Base-by-base conservation (phyloP, 2,113 vertebrate species). In the Tympanuchus pallidicinctus region DNA sequence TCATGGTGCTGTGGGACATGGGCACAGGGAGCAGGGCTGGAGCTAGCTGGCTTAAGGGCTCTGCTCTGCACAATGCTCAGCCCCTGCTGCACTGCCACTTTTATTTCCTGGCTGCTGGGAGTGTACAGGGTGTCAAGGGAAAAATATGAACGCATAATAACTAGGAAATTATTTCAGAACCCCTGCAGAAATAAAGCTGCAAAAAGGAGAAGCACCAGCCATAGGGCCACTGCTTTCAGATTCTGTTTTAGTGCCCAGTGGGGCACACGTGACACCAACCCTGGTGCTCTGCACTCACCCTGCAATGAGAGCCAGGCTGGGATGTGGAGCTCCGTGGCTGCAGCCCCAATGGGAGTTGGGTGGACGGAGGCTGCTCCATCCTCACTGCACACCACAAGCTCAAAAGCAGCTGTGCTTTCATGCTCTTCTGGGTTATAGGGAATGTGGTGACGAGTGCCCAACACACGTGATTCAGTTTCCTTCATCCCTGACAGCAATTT, bases 41-140 rank as follows among this genome's bases (percentile, higher is more conserved):
- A 75, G 93, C 80, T 61, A 40, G n/a, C 45, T 11, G 40, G 22
- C 72, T 92, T 74, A 54, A 27, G 59, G 54, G 47, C 17, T 92
- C 83, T 76, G 21, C 32, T 69, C 50, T 59, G 54, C 38, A 42
- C 0, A 0, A 8, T 48, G 79, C 84, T 76, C 2, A 1, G 4
- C 1, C 40, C 5, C 61, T 17, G 42, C 18, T 48, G 42, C 27
- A 0, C 11, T 27, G 74, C 42, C 66, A 50, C 21, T 94, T 91
- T 94, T 96, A 93, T 96, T 13, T 66, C 5, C 14, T 0, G 0
- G 20, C 13, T 1, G 0, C 24, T 28, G 90, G 82, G 66, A 0
- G 47, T 61, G 66, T 4, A 0, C 27, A 7, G 52, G 25, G 8
- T 40, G 91, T 95, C 87, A 81, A 61, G 43, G 90, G 74, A 94